A percentile compares a stretch with the other conserved stretches of the same genome.
phyloP scores from a whole-genome alignment of 2,113 vertebrate genomes.

The Onychostruthus taczanowskii region DNA sequence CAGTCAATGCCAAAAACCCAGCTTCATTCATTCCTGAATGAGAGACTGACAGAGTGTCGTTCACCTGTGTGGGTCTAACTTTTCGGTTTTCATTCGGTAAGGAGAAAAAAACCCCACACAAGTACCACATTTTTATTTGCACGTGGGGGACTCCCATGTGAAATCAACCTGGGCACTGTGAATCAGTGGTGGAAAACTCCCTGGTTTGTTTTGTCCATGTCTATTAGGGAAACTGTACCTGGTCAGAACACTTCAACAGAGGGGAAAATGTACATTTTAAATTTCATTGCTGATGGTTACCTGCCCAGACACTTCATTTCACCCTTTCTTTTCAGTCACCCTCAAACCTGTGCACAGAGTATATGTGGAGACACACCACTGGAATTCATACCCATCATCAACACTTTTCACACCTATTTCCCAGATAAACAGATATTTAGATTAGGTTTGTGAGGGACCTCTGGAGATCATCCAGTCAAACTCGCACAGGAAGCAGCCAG shows the following conservation, averaged over 20 bases:
- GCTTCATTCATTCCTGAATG: fast-evolving
- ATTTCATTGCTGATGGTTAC: not conserved
- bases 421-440: not conserved
- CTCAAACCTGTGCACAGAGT: fast-evolving
- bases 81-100: not conserved
- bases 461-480: not conserved
- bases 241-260: fast-evolving
- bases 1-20: not conserved
- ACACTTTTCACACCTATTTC: fast-evolving
- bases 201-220: fast-evolving
- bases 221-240: fast-evolving
- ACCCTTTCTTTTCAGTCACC: not conserved
- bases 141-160: not conserved
- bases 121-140: not conserved
- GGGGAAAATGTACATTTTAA: not conserved
- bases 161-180: not conserved
- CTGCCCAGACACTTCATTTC: too few relatives aligned
- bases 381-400: fast-evolving
- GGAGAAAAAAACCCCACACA: not conserved
- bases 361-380: fast-evolving
- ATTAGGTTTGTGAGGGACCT: not conserved
- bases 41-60: not conserved
- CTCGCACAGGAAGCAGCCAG: not conserved
- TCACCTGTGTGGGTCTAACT: fast-evolving
- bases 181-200: too few relatives aligned